Conservation (phyloP, 2,113 vertebrate species). For the Prochilodus magdalenae region DNA sequence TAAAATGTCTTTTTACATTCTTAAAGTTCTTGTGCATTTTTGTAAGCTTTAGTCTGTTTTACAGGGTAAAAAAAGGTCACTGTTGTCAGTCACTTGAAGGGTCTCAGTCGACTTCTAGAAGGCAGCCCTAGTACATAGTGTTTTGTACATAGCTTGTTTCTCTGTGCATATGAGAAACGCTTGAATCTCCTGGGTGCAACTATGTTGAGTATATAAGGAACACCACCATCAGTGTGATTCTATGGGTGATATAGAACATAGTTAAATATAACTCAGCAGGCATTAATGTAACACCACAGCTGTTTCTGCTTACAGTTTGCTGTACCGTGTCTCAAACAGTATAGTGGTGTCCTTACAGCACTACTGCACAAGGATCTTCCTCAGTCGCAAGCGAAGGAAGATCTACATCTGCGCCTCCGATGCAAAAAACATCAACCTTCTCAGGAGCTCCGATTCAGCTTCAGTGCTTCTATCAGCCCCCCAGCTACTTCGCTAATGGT, state of each 20-base stretch:
- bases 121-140: no score
- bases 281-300: not conserved
- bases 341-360: not conserved
- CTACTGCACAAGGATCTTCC: not conserved
- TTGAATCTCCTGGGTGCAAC: no score
- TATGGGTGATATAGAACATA: no score
- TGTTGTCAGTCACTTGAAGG: no score
- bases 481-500: conserved; percentile 22
- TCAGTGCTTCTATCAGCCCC: not conserved
- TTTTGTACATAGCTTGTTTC: no score
- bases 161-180: no score
- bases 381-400: not conserved
- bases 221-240: not conserved
- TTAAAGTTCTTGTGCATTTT: no score
- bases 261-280: not conserved
- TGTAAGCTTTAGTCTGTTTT: no score
- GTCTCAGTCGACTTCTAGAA: no score
- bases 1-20: no score
- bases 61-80: no score
- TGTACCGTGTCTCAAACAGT: not conserved
- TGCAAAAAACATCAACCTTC: conserved; percentile 19
- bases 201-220: not conserved
- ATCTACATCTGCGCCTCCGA: conserved; percentile 31
- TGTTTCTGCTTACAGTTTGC: conserved; percentile 8
- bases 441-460: conserved; percentile 30